Evolutionary conservation across 2,888 invertebrate species (phyloP).

Genomic region (Dynastes maya): DNA sequence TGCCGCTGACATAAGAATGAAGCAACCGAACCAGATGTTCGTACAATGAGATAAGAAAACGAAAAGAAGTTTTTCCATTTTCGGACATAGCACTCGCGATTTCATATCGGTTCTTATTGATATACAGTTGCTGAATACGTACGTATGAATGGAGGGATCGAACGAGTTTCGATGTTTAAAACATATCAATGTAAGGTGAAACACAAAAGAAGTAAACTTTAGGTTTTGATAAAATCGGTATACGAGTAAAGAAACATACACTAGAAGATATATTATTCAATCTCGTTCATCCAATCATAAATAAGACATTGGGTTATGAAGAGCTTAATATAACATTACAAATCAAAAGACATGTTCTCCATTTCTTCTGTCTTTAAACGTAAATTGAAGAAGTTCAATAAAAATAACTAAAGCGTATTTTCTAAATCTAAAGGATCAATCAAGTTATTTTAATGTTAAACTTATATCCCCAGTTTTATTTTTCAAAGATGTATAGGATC

Average conservation of each 20-base stretch:
- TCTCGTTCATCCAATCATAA: no score
- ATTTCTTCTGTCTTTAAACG: no score
- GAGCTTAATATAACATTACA: no score
- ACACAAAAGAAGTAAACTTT: constrained; percentile 4
- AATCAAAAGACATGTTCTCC: no score
- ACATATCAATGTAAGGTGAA: constrained; percentile 10
- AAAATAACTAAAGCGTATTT: no score
- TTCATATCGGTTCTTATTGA: constrained; percentile 19
- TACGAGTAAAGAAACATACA: background rate
- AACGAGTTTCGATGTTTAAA: constrained; percentile 23
- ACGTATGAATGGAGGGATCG: constrained; percentile 23
- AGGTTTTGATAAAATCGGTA: background rate
- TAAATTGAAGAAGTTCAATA: no score
- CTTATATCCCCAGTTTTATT: no score
- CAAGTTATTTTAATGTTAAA: no score
- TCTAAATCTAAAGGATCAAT: no score
- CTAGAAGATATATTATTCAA: background rate
- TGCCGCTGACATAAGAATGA: constrained; percentile 38
- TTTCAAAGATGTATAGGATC: no score
- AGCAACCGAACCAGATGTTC: constrained; percentile 18
- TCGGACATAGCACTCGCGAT: constrained; percentile 23
- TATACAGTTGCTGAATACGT: constrained; percentile 21
- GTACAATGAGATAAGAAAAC: constrained; percentile 20
- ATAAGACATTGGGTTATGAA: no score
- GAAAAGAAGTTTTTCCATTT: constrained; percentile 35